Base-by-base conservation (phyloP, 2,113 vertebrate genomes). In the Lonchura striata region DNA sequence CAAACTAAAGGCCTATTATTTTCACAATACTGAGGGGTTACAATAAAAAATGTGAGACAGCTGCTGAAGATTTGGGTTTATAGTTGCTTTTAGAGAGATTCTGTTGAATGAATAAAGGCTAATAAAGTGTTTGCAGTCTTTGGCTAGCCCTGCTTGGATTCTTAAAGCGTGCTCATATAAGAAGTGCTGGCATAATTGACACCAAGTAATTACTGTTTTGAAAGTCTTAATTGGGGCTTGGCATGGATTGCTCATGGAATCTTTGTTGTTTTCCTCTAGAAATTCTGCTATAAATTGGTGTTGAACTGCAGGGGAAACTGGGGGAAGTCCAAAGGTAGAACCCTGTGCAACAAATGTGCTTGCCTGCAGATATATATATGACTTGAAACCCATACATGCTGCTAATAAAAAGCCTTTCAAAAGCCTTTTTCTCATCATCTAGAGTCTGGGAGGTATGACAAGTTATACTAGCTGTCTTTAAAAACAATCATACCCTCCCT, bases 151-250 rank as follows among this genome's bases (percentile, higher is more conserved):
- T 90, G 35, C 47, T 78, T 93, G 68, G 44, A 46, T 92, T 93
- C 68, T 56, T 77, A 83, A 77, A 92, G 41, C 0, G 0, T 92
- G 47, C 83, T 94, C 44, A 2, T 80, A 12, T 87, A 75, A 70
- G 78, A 85, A 93, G 47, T 78, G 53, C 59, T 91, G 68, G 65
- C 59, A 52, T 86, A 96, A 86, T 63, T 93, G 92, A 84, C 85
- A 93, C 50, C 35, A 27, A 78, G 64, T 94, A 94, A 94, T 94
- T 94, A 93, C 30, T 94, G 61, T 79, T 96, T 94, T 95, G 71
- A 66, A 92, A 86, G 92, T 52, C 88, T 93, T 94, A 93, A 90
- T 83, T 96, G 79, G 86, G 78, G 75, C 71, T 96, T 93, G 86
- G 71, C 93, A 86, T 92, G 59, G 64, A 39, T 89, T 88, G 44